Base-by-base conservation (phyloP, 2,888 invertebrate species). In the Cheilosia variabilis region DNA sequence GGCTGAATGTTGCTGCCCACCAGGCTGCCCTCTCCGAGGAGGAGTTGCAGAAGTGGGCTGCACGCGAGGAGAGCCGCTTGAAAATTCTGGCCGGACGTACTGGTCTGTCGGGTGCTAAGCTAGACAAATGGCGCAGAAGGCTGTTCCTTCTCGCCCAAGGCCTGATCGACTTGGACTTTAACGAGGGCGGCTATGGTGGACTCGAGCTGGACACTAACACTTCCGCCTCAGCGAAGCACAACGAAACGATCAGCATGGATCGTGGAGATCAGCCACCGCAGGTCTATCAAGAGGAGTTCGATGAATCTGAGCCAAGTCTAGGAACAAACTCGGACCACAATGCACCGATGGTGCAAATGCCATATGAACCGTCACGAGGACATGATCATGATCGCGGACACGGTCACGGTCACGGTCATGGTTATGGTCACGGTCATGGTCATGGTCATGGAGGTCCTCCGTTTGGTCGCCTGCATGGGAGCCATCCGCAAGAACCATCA, bases 241-340 rank as follows among this genome's bases (percentile, higher is more conserved):
- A 88, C n/a, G 87, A 88, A 0, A 87, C 87, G 0, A 89, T 91
- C 65, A 91, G 91, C 6, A 90, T 89, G 71, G 91, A 91, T 87
- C 91, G 92, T 15, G 92, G 92, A 0, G 92, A 92, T 88, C 92
- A 92, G 63, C 92, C 92, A 1, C 92, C 92, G 0, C 89, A 92
- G 80, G 82, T 88, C 0, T 91, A 89, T 52, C 90, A 91, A 15
- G 92, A 92, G 45, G 88, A 89, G 4, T 87, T 89, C n/a, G 90
- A 90, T 5, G 89, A 89, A 0, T 89, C 90, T 17, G 92, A 92
- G 57, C 91, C 92, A 0, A 90, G 90, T 0, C 82, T 92, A 7
- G 90, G 89, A 43, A 90, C 89, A 15, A 88, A 89, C 27, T 78
- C 82, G 4, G 63, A 83, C 47, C 57, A 34, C 7, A 80, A 66